Evolutionary conservation across 1,140 invertebrate genomes (phyloP).

Genomic region (Leptinotarsa lineolata): DNA sequence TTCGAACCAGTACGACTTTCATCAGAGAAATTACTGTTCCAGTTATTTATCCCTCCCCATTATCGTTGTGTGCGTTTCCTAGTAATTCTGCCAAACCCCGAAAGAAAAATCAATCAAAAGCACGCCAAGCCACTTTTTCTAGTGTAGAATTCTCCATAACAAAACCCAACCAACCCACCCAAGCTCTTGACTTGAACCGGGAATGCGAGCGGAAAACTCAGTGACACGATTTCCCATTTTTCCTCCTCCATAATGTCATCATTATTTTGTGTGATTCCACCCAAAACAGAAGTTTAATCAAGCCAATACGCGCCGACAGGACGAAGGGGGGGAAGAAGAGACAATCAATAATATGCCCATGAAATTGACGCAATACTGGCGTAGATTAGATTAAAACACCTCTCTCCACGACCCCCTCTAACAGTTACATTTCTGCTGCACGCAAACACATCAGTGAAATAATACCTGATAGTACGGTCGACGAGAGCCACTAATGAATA

Average conservation of each 20-base stretch:
- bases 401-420: conserved; percentile 18
- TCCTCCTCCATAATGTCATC: conserved; percentile 1
- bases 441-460: conserved; percentile 8
- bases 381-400: conserved; percentile 31
- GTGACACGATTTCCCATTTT: background rate
- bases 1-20: too few relatives aligned
- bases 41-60: too few relatives aligned
- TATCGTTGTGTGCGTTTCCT: too few relatives aligned
- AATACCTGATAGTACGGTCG: background rate
- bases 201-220: background rate
- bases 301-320: conserved; percentile 5
- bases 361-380: conserved; percentile 26
- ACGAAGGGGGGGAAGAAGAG: conserved; percentile 10
- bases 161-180: background rate
- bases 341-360: conserved; percentile 28
- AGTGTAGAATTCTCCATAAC: background rate
- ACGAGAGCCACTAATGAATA: too few relatives aligned
- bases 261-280: conserved; percentile 12
- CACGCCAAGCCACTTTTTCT: background rate
- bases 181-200: background rate
- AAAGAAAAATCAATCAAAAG: too few relatives aligned
- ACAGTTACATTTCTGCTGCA: conserved; percentile 18
- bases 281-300: conserved; percentile 21
- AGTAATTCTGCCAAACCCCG: too few relatives aligned
- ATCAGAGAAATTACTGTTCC: too few relatives aligned